Conservation (phyloP, 1,140 invertebrate genomes). For the Eurosta solidaginis region DNA sequence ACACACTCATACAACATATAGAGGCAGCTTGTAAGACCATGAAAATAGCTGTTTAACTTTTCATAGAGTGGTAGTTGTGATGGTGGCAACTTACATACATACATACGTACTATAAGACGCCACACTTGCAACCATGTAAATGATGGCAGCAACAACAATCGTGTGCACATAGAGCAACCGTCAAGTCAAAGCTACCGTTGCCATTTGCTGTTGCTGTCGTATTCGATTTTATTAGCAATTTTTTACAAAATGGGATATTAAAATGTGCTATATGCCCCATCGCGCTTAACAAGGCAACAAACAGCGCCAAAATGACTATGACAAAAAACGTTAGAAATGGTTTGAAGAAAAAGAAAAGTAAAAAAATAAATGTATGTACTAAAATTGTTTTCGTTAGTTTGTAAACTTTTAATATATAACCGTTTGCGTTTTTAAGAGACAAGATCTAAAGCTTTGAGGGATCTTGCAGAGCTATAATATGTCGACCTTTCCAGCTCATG, state of each 20-base stretch:
- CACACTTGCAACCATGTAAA: constrained; percentile 17
- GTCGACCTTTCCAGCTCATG: too few relatives aligned
- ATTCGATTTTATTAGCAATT: constrained; percentile 12
- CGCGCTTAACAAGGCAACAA: background rate
- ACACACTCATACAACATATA: background rate
- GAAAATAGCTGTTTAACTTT: background rate
- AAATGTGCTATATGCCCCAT: constrained; percentile 20
- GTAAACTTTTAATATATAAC: too few relatives aligned
- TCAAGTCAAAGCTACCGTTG: background rate
- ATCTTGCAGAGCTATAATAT: too few relatives aligned
- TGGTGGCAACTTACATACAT: too few relatives aligned
- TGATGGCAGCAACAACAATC: too few relatives aligned
- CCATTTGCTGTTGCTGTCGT: background rate
- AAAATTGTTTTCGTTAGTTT: too few relatives aligned
- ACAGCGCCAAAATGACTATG: background rate
- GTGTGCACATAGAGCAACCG: background rate
- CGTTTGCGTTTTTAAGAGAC: too few relatives aligned
- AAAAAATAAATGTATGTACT: background rate
- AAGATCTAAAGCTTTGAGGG: too few relatives aligned
- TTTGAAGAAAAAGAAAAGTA: background rate
- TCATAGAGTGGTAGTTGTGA: background rate
- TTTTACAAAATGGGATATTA: constrained; percentile 25
- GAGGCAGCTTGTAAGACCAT: background rate
- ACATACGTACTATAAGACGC: background rate
- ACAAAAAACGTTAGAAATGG: background rate